Percentiles rank a stretch among this genome's conserved stretches.
These are phyloP conservation scores for Bathynomus jamesi DNA, from an alignment of 1,140 invertebrate species.

Conservation along the genomic window DNA sequence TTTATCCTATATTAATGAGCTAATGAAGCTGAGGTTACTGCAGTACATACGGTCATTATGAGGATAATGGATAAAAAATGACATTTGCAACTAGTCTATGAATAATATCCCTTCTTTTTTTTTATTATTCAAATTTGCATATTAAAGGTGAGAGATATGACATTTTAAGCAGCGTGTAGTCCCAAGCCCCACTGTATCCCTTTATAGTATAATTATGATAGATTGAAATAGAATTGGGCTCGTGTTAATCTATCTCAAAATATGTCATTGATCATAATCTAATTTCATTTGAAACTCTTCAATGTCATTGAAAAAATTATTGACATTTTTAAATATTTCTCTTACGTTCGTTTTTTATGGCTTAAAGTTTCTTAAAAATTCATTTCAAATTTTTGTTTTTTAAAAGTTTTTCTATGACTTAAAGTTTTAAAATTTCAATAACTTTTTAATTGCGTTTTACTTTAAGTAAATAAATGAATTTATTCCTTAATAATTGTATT, in stretches of 20 bases:
- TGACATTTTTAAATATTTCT: too few species aligned
- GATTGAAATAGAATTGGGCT: neutral
- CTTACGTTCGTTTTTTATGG: too few species aligned
- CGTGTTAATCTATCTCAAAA: neutral
- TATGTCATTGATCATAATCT: neutral
- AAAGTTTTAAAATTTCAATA: too few species aligned
- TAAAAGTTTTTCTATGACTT: too few species aligned
- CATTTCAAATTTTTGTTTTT: too few species aligned
- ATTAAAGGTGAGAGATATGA: neutral
- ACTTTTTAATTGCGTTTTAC: too few species aligned
- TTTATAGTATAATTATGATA: conserved; percentile 1
- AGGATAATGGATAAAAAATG: neutral
- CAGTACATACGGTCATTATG: too few species aligned
- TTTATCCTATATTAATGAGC: too few species aligned
- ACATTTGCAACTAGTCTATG: neutral
- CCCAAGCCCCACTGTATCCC: neutral
- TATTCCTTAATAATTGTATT: too few species aligned
- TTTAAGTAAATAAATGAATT: too few species aligned
- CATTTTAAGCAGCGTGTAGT: neutral
- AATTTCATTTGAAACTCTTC: conserved; percentile 1
- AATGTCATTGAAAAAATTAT: neutral
- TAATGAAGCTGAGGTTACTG: too few species aligned
- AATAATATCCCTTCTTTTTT: neutral
- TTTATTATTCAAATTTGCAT: neutral
- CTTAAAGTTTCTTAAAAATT: too few species aligned